These are phyloP conservation scores for Coelopa pilipes DNA, from an alignment of 2,888 invertebrate species.

Conservation along the genomic window DNA sequence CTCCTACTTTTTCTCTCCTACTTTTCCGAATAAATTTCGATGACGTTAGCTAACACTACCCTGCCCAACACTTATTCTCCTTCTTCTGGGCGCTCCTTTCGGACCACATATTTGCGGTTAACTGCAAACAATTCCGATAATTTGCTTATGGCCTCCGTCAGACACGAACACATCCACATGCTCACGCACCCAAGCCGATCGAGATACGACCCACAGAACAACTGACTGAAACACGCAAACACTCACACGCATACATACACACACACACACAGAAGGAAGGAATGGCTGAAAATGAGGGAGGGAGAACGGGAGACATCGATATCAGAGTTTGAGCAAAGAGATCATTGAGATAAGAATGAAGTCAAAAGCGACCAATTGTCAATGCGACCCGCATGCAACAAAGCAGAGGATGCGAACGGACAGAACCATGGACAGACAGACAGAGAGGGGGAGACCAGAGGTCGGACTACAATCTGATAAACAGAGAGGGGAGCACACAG, in stretches of 20 bases:
- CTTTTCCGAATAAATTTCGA: too few relatives aligned
- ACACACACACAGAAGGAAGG: background rate
- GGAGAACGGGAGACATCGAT: background rate
- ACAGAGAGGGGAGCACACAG: background rate
- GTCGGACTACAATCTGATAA: too few relatives aligned
- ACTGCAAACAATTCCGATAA: conserved; percentile 32
- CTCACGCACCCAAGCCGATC: conserved; percentile 14
- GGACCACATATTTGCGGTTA: conserved; percentile 30
- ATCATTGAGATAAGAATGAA: conserved; percentile 36
- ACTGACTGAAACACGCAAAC: background rate
- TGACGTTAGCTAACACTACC: background rate
- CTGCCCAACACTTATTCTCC: background rate
- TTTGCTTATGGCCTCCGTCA: conserved; percentile 31
- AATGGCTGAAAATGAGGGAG: background rate
- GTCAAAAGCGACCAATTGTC: conserved; percentile 36
- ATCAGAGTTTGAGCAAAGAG: background rate
- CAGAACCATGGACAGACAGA: background rate
- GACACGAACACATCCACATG: background rate
- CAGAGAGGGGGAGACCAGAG: background rate
- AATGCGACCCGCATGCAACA: conserved; percentile 20
- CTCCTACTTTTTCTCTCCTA: too few relatives aligned
- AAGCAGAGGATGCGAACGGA: conserved; percentile 5
- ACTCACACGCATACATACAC: background rate
- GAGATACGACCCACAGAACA: too few relatives aligned
- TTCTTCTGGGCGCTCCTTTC: background rate